Evolutionary conservation across 2,888 invertebrate species (phyloP).

Genomic region (Euspilapteryx auroguttella): DNA sequence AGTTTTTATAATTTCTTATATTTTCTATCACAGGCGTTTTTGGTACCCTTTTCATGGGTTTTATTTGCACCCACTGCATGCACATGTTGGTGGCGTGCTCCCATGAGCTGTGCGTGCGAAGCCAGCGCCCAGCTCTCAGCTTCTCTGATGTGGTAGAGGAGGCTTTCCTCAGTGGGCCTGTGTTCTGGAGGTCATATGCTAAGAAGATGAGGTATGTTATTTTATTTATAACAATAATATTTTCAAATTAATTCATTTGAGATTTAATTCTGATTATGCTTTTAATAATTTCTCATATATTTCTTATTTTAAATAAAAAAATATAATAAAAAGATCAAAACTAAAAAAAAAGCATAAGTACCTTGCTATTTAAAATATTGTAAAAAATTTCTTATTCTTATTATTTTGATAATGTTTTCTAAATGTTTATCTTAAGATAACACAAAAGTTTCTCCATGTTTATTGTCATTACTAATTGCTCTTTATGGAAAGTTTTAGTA

Average conservation of each 20-base stretch:
- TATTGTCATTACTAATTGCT: too few species aligned
- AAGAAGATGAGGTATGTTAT: conserved; percentile 62
- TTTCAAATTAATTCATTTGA: not conserved
- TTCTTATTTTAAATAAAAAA: too few species aligned
- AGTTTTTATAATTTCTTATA: too few species aligned
- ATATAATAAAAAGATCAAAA: too few species aligned
- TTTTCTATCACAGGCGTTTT: conserved; percentile 65
- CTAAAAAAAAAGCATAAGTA: too few species aligned
- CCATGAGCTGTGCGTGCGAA: conserved; percentile 71
- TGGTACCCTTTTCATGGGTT: conserved; percentile 80
- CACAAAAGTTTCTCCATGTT: too few species aligned
- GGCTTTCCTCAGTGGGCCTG: conserved; percentile 76
- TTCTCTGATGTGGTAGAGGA: conserved; percentile 81
- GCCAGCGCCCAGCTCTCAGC: conserved; percentile 69
- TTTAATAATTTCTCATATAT: not conserved
- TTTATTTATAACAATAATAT: not conserved
- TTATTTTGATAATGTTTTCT: too few species aligned
- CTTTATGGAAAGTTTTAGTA: too few species aligned
- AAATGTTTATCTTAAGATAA: too few species aligned
- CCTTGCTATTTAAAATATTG: too few species aligned
- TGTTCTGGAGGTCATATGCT: conserved; percentile 62
- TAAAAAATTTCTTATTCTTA: too few species aligned
- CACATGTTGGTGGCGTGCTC: conserved; percentile 78
- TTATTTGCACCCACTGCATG: conserved; percentile 93
- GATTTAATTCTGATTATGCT: not conserved